Evolutionary conservation across 2,113 vertebrate genomes (phyloP), one percentile per base, ranked within the genome.

Genomic region (Ardeotis arabs): DNA sequence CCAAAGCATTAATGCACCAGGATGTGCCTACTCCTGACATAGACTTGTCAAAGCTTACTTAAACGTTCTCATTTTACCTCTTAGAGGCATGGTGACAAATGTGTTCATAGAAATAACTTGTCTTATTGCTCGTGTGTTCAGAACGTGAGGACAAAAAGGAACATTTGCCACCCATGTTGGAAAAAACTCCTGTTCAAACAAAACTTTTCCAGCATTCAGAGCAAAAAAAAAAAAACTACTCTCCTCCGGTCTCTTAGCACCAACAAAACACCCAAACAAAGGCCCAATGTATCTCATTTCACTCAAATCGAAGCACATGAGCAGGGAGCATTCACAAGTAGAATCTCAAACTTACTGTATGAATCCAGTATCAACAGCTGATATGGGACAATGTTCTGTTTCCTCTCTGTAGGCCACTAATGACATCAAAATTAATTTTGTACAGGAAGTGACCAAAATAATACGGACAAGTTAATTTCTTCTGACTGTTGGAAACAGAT

Each of bases 91-190:
- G 37, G 3, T 23, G 75, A 92, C 4, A 41, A 78, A 24, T 9
- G 3, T 0, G 2, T 69, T 68, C 19, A 50, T 4, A 31, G 20
- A 72, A 69, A 33, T 58, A 73, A 44, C 35, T n/a, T 24, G 14
- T 31, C 58, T 45, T 72, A 25, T 3, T 72, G 31, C 52, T 63
- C 3, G 20, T 37, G 4, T 33, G 9, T 50, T 59, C 47, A 5
- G 23, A 44, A 75, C 2, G 20, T 4, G 7, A 52, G 25, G 4
- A 76, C 59, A 14, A 28, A 27, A 69, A 63, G 0, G 39, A 89
- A 50, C 3, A 25, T 63, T 45, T 77, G 17, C 9, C 0, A 4
- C 17, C 31, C 15, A 10, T 44, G 41, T 0, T 31, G 6, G 16
- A 31, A 74, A 81, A 33, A 35, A 83, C 19, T 82, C 9, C 44